phyloP scores from a whole-genome alignment of 2,888 invertebrate genomes.

The Cantharis rustica region DNA sequence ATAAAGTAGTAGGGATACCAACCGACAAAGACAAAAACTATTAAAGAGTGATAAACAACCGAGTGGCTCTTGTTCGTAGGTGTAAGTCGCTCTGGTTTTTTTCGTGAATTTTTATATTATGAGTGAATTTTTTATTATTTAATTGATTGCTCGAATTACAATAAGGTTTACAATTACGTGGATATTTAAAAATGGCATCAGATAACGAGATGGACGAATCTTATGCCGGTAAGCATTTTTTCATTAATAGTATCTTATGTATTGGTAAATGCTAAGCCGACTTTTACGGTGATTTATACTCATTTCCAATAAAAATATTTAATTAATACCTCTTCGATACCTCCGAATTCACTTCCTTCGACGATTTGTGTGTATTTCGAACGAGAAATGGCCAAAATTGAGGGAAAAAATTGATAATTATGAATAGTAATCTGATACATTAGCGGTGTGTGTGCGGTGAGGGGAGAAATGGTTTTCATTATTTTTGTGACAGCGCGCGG shows the following conservation, averaged over 20 bases:
- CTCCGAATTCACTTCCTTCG: background rate
- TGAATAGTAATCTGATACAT: constrained; percentile 49
- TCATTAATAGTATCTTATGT: constrained; percentile 41
- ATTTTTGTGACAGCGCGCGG: constrained; percentile 64
- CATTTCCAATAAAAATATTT: background rate
- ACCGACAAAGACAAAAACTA: constrained; percentile 26
- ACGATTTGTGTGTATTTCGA: background rate
- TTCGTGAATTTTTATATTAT: constrained; percentile 32
- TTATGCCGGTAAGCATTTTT: constrained; percentile 75
- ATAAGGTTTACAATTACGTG: background rate
- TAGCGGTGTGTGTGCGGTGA: constrained; percentile 44
- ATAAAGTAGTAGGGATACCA: constrained; percentile 12
- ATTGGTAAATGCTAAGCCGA: constrained; percentile 48
- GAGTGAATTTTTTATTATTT: constrained; percentile 22
- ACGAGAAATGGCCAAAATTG: background rate
- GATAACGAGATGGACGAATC: constrained; percentile 87
- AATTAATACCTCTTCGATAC: background rate
- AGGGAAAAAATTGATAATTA: constrained; percentile 45
- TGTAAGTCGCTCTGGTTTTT: constrained; percentile 33
- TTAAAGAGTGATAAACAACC: constrained; percentile 34
- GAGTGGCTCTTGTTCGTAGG: constrained; percentile 30
- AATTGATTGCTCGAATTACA: background rate
- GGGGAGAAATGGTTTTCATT: constrained; percentile 57
- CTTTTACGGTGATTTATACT: constrained; percentile 34
- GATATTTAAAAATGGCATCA: constrained; percentile 70